Conservation (phyloP, 1,140 invertebrate species). For the Microplitis demolitor region DNA sequence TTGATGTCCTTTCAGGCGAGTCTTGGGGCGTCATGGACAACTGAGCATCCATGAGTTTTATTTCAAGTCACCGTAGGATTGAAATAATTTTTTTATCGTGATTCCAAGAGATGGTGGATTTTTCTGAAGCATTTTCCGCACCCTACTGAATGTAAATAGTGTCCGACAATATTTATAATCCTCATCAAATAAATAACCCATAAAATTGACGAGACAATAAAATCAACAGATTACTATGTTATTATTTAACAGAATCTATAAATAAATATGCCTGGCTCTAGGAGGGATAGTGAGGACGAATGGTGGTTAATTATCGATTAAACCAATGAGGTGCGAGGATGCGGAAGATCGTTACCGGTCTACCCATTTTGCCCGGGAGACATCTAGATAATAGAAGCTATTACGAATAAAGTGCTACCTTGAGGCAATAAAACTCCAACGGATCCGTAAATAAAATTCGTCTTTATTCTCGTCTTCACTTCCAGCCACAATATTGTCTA, state of each 20-base stretch:
- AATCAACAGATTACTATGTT: neutral
- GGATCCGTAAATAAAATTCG: slow-evolving; percentile 15
- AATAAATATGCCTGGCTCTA: neutral
- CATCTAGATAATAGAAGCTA: slow-evolving; percentile 8
- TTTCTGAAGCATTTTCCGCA: too few species aligned
- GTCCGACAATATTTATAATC: too few species aligned
- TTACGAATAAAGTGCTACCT: slow-evolving; percentile 22
- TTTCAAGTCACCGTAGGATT: too few species aligned
- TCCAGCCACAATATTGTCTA: neutral
- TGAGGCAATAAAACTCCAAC: slow-evolving; percentile 1
- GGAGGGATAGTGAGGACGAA: neutral
- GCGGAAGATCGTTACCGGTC: slow-evolving; percentile 22
- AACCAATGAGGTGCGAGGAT: slow-evolving; percentile 19
- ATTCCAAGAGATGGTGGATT: too few species aligned
- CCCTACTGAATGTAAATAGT: too few species aligned
- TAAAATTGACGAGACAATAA: neutral
- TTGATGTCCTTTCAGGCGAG: too few species aligned
- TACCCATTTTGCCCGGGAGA: slow-evolving; percentile 1
- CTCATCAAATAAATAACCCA: neutral
- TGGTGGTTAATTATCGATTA: slow-evolving; percentile 31
- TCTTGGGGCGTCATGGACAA: too few species aligned
- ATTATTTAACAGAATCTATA: neutral
- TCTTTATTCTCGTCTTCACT: neutral
- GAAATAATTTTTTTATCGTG: too few species aligned
- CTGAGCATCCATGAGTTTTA: too few species aligned